A percentile compares a stretch with the other conserved stretches of the same genome.
Conservation (phyloP, 2,113 vertebrate genomes). For the Tachycineta bicolor region DNA sequence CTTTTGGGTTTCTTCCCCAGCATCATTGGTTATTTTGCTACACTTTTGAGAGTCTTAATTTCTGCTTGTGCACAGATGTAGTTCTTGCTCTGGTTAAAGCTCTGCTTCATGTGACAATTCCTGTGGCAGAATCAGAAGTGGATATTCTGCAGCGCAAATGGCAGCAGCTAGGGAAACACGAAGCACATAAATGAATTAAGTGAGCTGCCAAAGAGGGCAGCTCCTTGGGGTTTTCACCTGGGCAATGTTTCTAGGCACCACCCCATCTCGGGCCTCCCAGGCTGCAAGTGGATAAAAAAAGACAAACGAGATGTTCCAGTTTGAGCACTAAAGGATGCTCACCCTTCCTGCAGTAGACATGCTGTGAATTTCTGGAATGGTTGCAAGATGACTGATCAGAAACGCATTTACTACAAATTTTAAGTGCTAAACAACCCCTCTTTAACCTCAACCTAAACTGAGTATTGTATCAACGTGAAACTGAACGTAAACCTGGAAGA, state of each 20-base stretch:
- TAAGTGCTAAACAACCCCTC: not conserved
- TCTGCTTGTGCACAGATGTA: accelerated
- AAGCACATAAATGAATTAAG: not conserved
- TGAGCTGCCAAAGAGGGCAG: not conserved
- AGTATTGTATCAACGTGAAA: not conserved
- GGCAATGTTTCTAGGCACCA: not conserved
- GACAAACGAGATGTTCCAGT: not conserved
- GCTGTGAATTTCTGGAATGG: not conserved
- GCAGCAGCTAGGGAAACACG: not conserved
- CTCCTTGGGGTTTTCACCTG: not conserved
- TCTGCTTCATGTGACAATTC: not conserved
- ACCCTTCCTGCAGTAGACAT: not conserved
- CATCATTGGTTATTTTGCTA: not conserved
- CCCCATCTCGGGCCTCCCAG: not conserved
- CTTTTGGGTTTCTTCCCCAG: not conserved
- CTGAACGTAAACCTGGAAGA: not conserved
- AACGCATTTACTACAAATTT: not conserved
- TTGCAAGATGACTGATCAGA: not conserved
- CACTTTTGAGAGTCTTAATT: not conserved
- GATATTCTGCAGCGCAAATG: not conserved
- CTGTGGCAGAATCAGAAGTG: not conserved
- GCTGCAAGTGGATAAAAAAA: accelerated
- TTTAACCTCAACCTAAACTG: not conserved
- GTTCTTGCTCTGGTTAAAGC: not conserved
- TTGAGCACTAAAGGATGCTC: not conserved